Conservation (phyloP, 53 echinoderm and acorn worm genomes). For the Mesocentrotus franciscanus region DNA sequence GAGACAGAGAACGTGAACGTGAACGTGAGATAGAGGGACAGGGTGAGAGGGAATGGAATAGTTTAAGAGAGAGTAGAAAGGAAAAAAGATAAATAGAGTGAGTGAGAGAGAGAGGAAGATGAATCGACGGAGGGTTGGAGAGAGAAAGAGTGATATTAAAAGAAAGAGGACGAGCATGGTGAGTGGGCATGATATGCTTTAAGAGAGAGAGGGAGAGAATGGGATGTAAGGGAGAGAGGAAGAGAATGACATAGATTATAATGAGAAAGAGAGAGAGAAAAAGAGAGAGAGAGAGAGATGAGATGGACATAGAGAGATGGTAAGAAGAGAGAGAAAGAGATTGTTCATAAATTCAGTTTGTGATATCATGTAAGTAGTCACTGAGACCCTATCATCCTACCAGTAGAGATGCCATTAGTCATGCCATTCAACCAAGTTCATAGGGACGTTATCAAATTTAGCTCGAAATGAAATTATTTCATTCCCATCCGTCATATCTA, state of each 20-base stretch:
- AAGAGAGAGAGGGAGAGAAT: background rate
- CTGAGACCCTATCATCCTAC: conserved; percentile 3
- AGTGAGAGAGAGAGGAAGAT: background rate
- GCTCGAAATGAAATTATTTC: conserved; percentile 67
- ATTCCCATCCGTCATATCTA: conserved; percentile 64
- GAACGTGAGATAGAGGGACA: background rate
- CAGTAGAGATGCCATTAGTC: conserved; percentile 18
- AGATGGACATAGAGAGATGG: background rate
- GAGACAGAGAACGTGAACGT: background rate
- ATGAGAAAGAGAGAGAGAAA: background rate
- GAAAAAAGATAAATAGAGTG: background rate
- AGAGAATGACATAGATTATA: background rate
- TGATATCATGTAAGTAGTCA: conserved; percentile 17
- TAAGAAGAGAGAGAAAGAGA: background rate
- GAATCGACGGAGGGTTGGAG: background rate
- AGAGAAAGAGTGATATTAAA: background rate
- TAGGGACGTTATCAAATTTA: conserved; percentile 21
- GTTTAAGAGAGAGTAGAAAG: background rate
- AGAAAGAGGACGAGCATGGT: background rate
- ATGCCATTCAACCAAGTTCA: conserved; percentile 20
- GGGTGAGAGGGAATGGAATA: background rate
- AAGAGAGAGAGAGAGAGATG: background rate
- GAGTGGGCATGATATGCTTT: background rate
- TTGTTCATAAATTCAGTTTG: background rate
- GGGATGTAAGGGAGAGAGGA: background rate